Base-by-base conservation (phyloP, 2,888 invertebrate genomes). In the Pasiphila rectangulata region DNA sequence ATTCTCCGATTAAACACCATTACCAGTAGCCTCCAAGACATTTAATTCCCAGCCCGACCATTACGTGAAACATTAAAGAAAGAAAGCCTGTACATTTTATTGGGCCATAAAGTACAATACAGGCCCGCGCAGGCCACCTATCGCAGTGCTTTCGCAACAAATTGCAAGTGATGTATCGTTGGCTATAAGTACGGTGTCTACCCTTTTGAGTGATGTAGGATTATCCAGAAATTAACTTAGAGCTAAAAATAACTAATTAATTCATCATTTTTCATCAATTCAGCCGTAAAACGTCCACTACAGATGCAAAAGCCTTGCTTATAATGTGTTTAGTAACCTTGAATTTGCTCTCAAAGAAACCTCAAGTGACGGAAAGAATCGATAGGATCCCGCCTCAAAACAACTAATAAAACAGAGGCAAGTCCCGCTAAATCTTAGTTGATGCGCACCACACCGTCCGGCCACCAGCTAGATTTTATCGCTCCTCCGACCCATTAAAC, bases 401-500 rank as follows among this genome's bases (percentile, higher is more conserved):
- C n/a, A n/a, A n/a, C n/a, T n/a, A n/a, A n/a, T n/a, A n/a, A n/a
- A n/a, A n/a, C n/a, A n/a, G n/a, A n/a, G n/a, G n/a, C n/a, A n/a
- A 16, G 17, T 39, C 44, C 49, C 20, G 7, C 10, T 23, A 38
- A 44, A 0, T n/a, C 13, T 3, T 54, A 60, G 63, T 46, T 46
- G 57, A 59, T 66, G 67, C 63, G 66, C 64, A 63, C 60, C 69
- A 65, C 59, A 63, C 63, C 63, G 50, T 52, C 48, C 51, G 59
- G 67, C 79, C 77, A 75, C 75, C 75, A 71, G 82, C 83, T 75
- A 83, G 86, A 87, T 87, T 86, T 86, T 87, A 87, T 88, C 86
- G 85, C 73, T 83, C 80, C 85, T 86, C 74, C 83, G 77, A 81
- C 79, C 87, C 87, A 88, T 88, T 88, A 88, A 88, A 86, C 85